Evolutionary conservation across 1,140 invertebrate genomes (phyloP), one percentile per base, ranked within the genome.

Genomic region (Ooceraea biroi): DNA sequence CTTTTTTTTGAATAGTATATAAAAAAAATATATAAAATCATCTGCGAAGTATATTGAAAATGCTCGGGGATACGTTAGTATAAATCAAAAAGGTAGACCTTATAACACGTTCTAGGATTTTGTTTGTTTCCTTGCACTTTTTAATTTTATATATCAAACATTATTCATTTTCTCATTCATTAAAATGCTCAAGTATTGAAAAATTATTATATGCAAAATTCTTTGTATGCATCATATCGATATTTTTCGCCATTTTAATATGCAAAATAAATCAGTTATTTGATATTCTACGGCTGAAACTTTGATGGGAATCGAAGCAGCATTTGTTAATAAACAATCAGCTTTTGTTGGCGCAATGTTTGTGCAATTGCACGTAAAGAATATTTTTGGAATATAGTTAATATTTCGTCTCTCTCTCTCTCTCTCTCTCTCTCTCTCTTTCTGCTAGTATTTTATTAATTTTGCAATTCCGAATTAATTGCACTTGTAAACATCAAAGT

Each of bases 321-420:
- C 73, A 52, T 77, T 77, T 44, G 73, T 66, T 77, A 77, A 66
- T 66, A 77, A 77, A 66, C 60, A 66, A 77, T 65, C 65, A 66
- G 73, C 14, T 50, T 66, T 7, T 12, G 44, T 77, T 77, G 25
- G 10, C 27, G 14, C 61, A 77, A 77, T 36, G 46, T 50, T 77
- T 50, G 60, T 27, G 22, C 27, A 36, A 72, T 72, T 73, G 41
- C 10, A 65, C 14, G 4, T 17, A 76, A 65, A 25, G 14, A 66
- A 66, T 77, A 77, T 66, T 52, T 66, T 8, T 36, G 65, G 65
- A 77, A 77, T 19, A 5, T 52, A 17, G 8, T 30, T 27, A 0
- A 58, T 12, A 11, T 36, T 73, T 36, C 36, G 2, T 36, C 36
- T 36, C 36, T 36, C 36, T 36, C 36, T 36, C 36, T 36, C 36